Evolutionary conservation across 1,140 invertebrate species (phyloP).

Genomic region (Drosophila parabipectinata): DNA sequence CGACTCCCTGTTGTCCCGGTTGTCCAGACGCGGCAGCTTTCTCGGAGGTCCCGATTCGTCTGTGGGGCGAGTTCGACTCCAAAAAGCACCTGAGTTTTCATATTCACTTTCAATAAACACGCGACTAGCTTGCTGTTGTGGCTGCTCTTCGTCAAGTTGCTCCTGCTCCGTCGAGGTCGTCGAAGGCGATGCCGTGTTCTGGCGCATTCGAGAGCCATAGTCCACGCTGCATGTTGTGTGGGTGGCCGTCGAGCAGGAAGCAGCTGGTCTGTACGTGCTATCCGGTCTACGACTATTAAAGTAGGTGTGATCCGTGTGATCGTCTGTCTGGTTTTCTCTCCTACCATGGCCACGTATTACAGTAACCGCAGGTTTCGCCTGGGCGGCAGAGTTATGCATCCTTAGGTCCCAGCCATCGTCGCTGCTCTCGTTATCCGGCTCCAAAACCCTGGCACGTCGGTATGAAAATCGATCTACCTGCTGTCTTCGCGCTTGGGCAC

Average conservation of each 20-base stretch:
- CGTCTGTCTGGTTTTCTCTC: constrained; percentile 8
- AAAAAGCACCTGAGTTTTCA: constrained; percentile 15
- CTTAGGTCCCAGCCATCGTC: constrained; percentile 72
- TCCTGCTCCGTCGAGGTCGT: constrained; percentile 10
- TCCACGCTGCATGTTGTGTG: constrained; percentile 64
- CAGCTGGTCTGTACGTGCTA: constrained; percentile 37
- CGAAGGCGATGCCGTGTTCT: constrained; percentile 8
- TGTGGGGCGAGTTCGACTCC: constrained; percentile 39
- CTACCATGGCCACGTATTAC: not conserved
- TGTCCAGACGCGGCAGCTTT: constrained; percentile 38
- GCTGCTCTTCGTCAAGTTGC: not conserved
- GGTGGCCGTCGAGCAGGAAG: constrained; percentile 64
- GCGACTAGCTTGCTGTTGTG: not conserved
- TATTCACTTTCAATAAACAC: not conserved
- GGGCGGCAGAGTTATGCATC: constrained; percentile 42
- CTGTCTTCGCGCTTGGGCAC: constrained; percentile 59
- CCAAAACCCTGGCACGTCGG: constrained; percentile 15
- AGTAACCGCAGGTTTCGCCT: constrained; percentile 4
- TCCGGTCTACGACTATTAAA: constrained; percentile 56
- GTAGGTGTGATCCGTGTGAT: constrained; percentile 64
- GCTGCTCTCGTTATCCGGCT: constrained; percentile 59
- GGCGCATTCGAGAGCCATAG: constrained; percentile 46
- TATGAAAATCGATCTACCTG: constrained; percentile 29
- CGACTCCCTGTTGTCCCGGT: not conserved
- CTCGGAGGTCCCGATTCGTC: constrained; percentile 38